Evolutionary conservation across 2,797 vertebrate species (phyloP).

Genomic region (Helarctos malayanus): DNA sequence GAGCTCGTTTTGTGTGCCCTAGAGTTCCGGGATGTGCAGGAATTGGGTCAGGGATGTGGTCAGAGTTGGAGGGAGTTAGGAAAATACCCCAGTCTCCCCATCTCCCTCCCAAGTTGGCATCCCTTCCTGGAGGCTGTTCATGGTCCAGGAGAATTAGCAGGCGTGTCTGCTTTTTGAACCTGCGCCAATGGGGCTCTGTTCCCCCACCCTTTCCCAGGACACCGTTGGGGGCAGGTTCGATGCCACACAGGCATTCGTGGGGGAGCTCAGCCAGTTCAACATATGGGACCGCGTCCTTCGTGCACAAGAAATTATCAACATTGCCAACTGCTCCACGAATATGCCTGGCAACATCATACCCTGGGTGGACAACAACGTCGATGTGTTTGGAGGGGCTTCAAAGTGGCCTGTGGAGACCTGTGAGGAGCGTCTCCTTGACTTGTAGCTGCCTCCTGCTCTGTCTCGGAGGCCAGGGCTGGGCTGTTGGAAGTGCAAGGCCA

Average conservation of each 20-base stretch:
- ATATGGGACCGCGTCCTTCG: slow-evolving; percentile 98
- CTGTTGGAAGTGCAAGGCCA: slow-evolving; percentile 81
- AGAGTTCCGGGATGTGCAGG: background rate
- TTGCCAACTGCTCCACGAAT: slow-evolving; percentile 97
- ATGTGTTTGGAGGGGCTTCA: slow-evolving; percentile 97
- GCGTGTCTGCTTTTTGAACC: background rate
- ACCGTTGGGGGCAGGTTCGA: slow-evolving; percentile 98
- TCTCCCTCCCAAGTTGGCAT: accelerated
- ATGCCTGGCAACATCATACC: slow-evolving; percentile 96
- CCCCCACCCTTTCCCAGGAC: slow-evolving; percentile 91
- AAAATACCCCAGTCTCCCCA: accelerated
- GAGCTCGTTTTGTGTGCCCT: accelerated
- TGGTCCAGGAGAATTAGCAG: background rate
- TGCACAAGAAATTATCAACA: slow-evolving; percentile 93
- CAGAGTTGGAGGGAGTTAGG: too few species aligned
- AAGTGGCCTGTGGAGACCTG: slow-evolving; percentile 96
- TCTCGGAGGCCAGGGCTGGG: slow-evolving; percentile 83
- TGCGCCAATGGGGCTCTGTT: slow-evolving; percentile 57
- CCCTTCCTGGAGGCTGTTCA: background rate
- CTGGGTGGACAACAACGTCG: slow-evolving; percentile 96
- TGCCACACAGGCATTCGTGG: slow-evolving; percentile 98
- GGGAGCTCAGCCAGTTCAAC: slow-evolving; percentile 99
- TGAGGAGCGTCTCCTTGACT: slow-evolving; percentile 94
- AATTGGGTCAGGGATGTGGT: background rate
- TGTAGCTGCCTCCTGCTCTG: slow-evolving; percentile 89